Evolutionary conservation across 2,113 vertebrate genomes (phyloP).

Genomic region (Clarias batrachus): DNA sequence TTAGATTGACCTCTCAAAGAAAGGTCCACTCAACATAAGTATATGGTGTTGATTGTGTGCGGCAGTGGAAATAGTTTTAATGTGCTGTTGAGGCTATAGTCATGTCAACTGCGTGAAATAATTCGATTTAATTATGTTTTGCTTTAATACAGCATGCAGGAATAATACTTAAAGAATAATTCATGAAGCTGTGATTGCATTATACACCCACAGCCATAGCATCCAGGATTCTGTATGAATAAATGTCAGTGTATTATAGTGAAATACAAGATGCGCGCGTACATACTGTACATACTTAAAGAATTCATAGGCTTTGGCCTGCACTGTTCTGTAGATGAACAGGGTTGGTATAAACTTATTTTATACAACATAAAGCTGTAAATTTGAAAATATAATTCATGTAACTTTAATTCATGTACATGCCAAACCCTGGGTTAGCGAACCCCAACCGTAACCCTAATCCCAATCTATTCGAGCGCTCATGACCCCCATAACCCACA

Average conservation of each 20-base stretch:
- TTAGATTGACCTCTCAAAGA: constrained; percentile 64
- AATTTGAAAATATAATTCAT: background rate
- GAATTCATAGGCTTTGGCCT: background rate
- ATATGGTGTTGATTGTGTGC: constrained; percentile 47
- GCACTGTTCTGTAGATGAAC: background rate
- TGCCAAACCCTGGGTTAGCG: background rate
- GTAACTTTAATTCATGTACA: background rate
- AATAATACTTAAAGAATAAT: constrained; percentile 29
- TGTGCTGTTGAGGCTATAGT: background rate
- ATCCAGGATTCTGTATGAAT: constrained; percentile 43
- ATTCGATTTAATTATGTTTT: constrained; percentile 29
- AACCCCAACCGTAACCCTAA: too few species aligned
- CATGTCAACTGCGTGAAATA: constrained; percentile 20
- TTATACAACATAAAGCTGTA: background rate
- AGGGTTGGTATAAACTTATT: background rate
- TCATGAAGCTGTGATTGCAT: constrained; percentile 21
- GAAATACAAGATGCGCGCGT: background rate
- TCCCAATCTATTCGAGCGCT: too few species aligned
- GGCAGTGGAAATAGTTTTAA: constrained; percentile 25
- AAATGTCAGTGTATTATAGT: constrained; percentile 51
- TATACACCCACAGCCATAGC: constrained; percentile 17
- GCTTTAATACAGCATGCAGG: background rate
- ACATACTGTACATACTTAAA: background rate
- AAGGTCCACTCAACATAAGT: constrained; percentile 56
- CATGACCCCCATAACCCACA: too few species aligned